phyloP scores from a whole-genome alignment of 1,140 invertebrate genomes.

The Drosophila tani region DNA sequence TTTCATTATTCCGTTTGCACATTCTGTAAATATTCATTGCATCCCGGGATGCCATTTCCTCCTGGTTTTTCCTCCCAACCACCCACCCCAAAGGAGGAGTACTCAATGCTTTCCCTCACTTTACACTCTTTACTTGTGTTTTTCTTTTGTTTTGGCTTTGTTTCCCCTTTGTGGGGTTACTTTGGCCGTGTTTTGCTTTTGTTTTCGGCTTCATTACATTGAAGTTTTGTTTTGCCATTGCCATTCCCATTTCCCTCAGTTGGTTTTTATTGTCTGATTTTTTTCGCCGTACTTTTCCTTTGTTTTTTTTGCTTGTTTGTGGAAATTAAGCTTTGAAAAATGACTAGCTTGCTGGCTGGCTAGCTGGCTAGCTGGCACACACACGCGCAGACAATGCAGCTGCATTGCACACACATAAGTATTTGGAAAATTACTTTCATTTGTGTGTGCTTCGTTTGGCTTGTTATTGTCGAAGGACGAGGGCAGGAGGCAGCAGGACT shows the following conservation, averaged over 20 bases:
- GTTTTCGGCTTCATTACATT: conserved; percentile 57
- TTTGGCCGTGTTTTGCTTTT: conserved; percentile 41
- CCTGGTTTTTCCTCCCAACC: neutral
- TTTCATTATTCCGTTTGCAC: conserved; percentile 30
- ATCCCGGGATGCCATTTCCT: conserved; percentile 16
- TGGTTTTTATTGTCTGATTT: conserved; percentile 40
- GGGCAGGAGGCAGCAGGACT: neutral
- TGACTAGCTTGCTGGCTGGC: conserved; percentile 45
- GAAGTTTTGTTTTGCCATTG: conserved; percentile 40
- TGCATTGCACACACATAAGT: conserved; percentile 55
- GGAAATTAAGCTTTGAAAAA: conserved; percentile 81
- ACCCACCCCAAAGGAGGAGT: conserved; percentile 27
- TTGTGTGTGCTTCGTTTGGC: conserved; percentile 74
- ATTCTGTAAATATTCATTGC: conserved; percentile 49
- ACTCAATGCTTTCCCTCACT: conserved; percentile 2
- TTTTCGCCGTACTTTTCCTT: conserved; percentile 23
- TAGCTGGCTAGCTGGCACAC: conserved; percentile 4
- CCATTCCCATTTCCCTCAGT: conserved; percentile 43
- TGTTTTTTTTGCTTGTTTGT: conserved; percentile 59
- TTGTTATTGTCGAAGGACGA: conserved; percentile 68
- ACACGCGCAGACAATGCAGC: conserved; percentile 28
- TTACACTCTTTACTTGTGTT: neutral
- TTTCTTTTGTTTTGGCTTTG: neutral
- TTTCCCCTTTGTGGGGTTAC: conserved; percentile 22
- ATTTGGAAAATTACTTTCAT: conserved; percentile 82